Evolutionary conservation across 2,797 vertebrate genomes (phyloP).

Genomic region (Odontamblyopus lacepedii): DNA sequence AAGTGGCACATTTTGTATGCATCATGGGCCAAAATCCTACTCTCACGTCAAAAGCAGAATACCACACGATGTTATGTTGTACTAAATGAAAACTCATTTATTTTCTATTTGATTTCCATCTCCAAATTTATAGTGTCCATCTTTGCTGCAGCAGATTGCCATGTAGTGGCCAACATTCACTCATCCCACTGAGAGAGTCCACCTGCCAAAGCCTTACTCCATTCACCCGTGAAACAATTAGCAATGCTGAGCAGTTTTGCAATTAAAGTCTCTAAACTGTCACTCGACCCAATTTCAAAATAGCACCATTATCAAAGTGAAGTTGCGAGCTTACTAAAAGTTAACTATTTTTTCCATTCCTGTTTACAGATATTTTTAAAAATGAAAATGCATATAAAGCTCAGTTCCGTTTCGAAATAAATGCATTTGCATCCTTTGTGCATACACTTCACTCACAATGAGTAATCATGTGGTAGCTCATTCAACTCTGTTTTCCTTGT

Average conservation of each 20-base stretch:
- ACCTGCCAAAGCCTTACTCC: constrained; percentile 72
- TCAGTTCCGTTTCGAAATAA: constrained; percentile 21
- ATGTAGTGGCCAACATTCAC: constrained; percentile 39
- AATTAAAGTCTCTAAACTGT: constrained; percentile 82
- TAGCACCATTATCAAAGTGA: constrained; percentile 79
- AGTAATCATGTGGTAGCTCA: constrained; percentile 48
- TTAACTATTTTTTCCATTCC: constrained; percentile 43
- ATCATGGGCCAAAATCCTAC: constrained; percentile 52
- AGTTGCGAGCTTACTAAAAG: constrained; percentile 75
- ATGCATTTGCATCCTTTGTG: constrained; percentile 35
- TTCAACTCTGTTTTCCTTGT: constrained; percentile 39
- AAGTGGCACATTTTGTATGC: constrained; percentile 62
- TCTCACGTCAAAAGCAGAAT: constrained; percentile 42
- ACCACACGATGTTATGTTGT: constrained; percentile 29
- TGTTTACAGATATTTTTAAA: not conserved
- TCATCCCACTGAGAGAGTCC: constrained; percentile 71
- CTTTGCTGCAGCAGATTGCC: constrained; percentile 56
- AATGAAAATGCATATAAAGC: constrained; percentile 16
- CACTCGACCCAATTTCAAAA: constrained; percentile 81
- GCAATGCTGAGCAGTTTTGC: constrained; percentile 81
- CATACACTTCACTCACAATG: constrained; percentile 27
- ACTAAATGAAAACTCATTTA: constrained; percentile 23
- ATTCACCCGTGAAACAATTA: constrained; percentile 79
- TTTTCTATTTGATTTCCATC: not conserved
- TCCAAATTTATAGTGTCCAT: constrained; percentile 5